These are phyloP conservation scores for Diplolepis rosae DNA, from an alignment of 2,888 invertebrate species.

Conservation along the genomic window DNA sequence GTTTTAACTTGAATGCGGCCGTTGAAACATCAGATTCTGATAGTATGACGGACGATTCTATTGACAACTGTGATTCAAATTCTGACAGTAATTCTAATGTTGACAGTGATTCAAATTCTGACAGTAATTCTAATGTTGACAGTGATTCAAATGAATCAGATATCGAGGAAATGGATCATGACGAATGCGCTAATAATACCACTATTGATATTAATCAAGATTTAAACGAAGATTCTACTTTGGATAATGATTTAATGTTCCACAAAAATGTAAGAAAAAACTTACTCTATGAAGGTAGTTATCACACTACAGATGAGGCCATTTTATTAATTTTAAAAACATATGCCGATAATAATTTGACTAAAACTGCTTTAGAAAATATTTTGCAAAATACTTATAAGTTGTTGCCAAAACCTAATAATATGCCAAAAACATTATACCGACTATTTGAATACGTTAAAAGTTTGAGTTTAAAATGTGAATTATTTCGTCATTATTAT, in stretches of 20 bases:
- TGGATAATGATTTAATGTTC: not conserved
- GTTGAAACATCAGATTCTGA: not conserved
- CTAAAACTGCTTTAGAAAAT: not conserved
- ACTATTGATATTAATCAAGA: not conserved
- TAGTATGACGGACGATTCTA: not conserved
- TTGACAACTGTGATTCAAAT: not conserved
- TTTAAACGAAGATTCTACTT: not conserved
- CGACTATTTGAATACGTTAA: not conserved
- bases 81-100: too few relatives aligned
- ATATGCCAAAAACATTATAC: not conserved
- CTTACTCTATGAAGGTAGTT: not conserved
- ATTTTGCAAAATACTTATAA: not conserved
- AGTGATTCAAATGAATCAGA: not conserved
- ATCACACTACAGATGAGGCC: not conserved
- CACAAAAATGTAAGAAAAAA: not conserved
- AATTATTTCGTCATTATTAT: not conserved
- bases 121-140: not conserved
- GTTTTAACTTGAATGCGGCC: not conserved
- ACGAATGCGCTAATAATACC: not conserved
- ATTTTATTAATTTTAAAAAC: not conserved
- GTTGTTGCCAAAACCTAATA: not conserved
- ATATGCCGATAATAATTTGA: not conserved
- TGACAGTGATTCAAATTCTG: too few relatives aligned
- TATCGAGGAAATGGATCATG: not conserved
- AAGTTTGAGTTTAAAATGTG: not conserved